A percentile compares a stretch with the other conserved stretches of the same genome.
These are phyloP conservation scores for Drosophila bipectinata DNA, from an alignment of 1,140 invertebrate species.

Conservation along the genomic window DNA sequence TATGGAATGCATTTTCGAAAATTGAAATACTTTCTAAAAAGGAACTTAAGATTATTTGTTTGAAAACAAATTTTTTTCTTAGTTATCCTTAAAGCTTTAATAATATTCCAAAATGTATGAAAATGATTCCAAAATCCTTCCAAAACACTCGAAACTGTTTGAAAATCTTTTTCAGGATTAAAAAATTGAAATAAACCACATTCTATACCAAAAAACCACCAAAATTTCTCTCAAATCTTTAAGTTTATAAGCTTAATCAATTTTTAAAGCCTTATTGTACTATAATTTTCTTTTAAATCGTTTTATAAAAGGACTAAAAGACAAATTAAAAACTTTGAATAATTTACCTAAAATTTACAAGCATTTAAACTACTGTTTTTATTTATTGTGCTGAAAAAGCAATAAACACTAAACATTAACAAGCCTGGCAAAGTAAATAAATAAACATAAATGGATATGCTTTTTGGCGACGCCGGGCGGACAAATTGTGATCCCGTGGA, in stretches of 20 bases:
- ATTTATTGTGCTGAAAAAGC: slow-evolving; percentile 24
- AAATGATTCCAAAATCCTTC: not conserved
- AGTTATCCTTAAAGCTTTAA: not conserved
- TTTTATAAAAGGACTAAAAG: too few species aligned
- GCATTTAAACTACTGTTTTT: not conserved
- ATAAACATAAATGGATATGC: slow-evolving; percentile 72
- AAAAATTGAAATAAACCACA: too few species aligned
- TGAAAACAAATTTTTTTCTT: not conserved
- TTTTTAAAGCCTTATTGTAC: too few species aligned
- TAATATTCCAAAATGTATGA: not conserved
- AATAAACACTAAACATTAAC: slow-evolving; percentile 45
- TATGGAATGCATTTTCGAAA: too few species aligned
- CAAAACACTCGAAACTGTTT: not conserved
- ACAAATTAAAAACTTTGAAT: not conserved
- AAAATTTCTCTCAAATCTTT: too few species aligned
- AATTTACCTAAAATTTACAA: not conserved
- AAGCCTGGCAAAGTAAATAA: slow-evolving; percentile 62
- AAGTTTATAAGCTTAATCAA: too few species aligned
- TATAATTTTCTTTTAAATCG: too few species aligned
- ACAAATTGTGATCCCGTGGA: slow-evolving; percentile 67
- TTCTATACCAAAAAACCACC: too few species aligned
- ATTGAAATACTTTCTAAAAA: too few species aligned
- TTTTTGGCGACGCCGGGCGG: slow-evolving; percentile 12
- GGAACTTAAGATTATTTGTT: too few species aligned
- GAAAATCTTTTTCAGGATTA: too few species aligned